These are phyloP conservation scores for Carabus problematicus DNA, from an alignment of 2,888 invertebrate species.

Conservation along the genomic window DNA sequence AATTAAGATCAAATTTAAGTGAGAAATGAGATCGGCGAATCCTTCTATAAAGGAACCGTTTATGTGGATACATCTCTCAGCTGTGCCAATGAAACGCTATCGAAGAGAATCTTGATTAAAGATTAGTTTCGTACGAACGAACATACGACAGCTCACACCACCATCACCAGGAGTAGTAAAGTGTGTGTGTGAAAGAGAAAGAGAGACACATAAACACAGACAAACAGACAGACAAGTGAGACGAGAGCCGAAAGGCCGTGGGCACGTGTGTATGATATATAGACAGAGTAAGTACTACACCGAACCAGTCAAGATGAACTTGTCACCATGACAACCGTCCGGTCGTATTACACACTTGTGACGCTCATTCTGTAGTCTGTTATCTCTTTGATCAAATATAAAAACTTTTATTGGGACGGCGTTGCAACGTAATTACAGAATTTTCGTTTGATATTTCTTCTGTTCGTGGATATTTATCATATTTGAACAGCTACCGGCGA, in stretches of 20 bases:
- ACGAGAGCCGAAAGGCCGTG: no score
- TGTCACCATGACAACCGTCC: constrained; percentile 31
- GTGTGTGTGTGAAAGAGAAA: no score
- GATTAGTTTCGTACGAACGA: constrained; percentile 31
- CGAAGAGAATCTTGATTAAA: constrained; percentile 40
- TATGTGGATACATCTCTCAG: constrained; percentile 27
- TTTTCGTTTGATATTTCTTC: constrained; percentile 28
- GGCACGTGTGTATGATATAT: not conserved
- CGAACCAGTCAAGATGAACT: constrained; percentile 27
- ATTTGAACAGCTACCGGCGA: not conserved
- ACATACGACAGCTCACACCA: no score
- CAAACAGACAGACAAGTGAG: no score
- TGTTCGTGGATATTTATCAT: constrained; percentile 5
- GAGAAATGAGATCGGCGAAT: no score
- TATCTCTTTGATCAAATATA: constrained; percentile 42
- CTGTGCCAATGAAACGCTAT: constrained; percentile 18
- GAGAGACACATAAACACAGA: no score
- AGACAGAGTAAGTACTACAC: not conserved
- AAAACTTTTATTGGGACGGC: constrained; percentile 37
- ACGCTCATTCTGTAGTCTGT: constrained; percentile 36
- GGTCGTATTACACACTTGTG: constrained; percentile 28
- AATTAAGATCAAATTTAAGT: no score
- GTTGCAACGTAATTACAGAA: constrained; percentile 36
- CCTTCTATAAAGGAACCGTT: constrained; percentile 18
- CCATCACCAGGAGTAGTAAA: no score